Evolutionary conservation across 2,888 invertebrate species (phyloP), one percentile per base, ranked within the genome.

Genomic region (Rhogogaster chlorosoma): DNA sequence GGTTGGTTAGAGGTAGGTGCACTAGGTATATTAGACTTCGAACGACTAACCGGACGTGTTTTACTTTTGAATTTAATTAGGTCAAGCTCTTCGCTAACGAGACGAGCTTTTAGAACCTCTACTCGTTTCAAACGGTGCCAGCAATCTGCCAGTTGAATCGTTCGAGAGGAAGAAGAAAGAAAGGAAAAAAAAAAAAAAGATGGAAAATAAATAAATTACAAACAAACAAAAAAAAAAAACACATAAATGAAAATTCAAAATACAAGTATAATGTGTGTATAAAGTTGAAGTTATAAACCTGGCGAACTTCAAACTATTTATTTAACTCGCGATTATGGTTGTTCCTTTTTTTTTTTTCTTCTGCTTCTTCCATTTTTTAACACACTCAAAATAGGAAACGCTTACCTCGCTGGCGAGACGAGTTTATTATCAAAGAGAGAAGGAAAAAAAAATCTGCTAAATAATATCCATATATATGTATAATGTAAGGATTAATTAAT

Each of bases 31-130:
- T 26, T 26, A 26, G 26, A 26, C 26, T 61, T 26, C 5, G 61
- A 61, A 61, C 61, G 26, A 26, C 61, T 61, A 22, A 29, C 67
- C 6, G 32, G 6, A 32, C 29, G 67, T 32, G 67, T 67, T 67
- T 67, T 67, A 15, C 26, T 67, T 32, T 67, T 67, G 15, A 67
- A 67, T 67, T 67, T 67, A 67, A 67, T 67, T 32, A 18, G 67
- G 67, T 67, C 67, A 67, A 67, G 67, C 4, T 67, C 6, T 67
- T 26, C 67, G 32, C 67, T 67, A 67, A 67, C 32, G 67, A 67
- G 67, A 61, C 61, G 61, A 61, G 61, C 26, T 61, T 61, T 61
- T 61, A 61, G 61, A 26, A 61, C 3, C 61, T 26, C 61, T 61
- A 3, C 10, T 0, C 18, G 53, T 53, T 61, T 61, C 10, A 61